Evolutionary conservation across 2,113 vertebrate species (phyloP).

Genomic region (Osmerus eperlanus): DNA sequence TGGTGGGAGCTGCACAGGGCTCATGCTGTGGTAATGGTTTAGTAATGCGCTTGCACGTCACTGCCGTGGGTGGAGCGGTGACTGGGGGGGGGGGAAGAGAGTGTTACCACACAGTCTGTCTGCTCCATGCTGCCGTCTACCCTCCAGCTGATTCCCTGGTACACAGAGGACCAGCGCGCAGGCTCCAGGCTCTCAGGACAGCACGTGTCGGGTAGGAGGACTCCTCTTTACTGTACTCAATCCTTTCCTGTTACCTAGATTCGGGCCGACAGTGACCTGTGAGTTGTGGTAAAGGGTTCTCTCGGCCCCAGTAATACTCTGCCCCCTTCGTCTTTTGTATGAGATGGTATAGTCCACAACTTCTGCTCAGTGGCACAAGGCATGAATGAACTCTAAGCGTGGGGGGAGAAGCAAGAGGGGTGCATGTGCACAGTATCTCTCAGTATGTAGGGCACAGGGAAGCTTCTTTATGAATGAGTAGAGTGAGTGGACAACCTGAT

Average conservation of each 20-base stretch:
- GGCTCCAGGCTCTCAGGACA: not conserved
- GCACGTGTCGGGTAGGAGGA: not conserved
- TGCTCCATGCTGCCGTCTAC: constrained; percentile 17
- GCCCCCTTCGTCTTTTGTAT: constrained; percentile 12
- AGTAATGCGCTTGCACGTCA: not conserved
- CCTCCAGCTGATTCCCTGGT: constrained; percentile 48
- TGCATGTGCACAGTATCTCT: constrained; percentile 51
- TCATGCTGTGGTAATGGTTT: not conserved
- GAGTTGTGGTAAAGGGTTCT: not conserved
- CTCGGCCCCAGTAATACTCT: constrained; percentile 12
- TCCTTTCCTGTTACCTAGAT: not conserved
- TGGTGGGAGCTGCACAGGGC: not conserved
- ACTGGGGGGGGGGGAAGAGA: not conserved
- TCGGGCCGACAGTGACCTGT: not conserved
- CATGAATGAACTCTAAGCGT: constrained; percentile 59
- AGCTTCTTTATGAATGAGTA: constrained; percentile 75
- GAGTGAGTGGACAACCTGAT: constrained; percentile 48
- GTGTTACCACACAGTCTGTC: constrained; percentile 29
- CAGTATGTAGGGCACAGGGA: constrained; percentile 40
- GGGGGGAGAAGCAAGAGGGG: constrained; percentile 28
- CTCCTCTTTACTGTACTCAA: not conserved
- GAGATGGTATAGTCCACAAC: constrained; percentile 42
- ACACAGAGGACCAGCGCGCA: not conserved
- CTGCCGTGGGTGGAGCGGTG: constrained; percentile 13
- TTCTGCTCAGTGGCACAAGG: constrained; percentile 37